These are phyloP conservation scores for Centruroides vittatus DNA, from an alignment of 1,140 invertebrate genomes.

Conservation along the genomic window DNA sequence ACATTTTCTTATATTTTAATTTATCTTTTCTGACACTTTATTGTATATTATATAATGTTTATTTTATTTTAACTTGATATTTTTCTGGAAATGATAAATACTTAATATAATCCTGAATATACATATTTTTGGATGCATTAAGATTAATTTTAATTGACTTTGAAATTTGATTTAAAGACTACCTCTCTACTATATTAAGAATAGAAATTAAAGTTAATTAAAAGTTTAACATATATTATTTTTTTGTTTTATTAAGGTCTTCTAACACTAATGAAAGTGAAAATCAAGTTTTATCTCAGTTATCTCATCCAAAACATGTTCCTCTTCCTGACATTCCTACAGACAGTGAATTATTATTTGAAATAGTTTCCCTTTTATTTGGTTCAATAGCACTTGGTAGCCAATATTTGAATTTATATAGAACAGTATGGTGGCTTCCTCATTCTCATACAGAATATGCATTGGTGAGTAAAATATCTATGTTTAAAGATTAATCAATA, in stretches of 20 bases:
- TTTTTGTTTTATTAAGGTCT: neutral
- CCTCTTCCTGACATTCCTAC: slow-evolving; percentile 67
- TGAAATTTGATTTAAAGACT: neutral
- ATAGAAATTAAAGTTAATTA: neutral
- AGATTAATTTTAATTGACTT: neutral
- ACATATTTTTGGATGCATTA: too few species aligned
- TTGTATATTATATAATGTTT: too few species aligned
- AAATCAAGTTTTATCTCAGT: slow-evolving; percentile 1
- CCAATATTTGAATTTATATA: slow-evolving; percentile 88
- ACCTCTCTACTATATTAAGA: neutral
- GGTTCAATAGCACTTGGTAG: slow-evolving; percentile 50
- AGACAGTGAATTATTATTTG: slow-evolving; percentile 71
- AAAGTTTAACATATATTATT: neutral
- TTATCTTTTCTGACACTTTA: too few species aligned
- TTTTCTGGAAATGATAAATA: too few species aligned
- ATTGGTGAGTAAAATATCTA: slow-evolving; percentile 48
- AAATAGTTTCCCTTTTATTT: slow-evolving; percentile 61
- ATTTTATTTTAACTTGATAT: too few species aligned
- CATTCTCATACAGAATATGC: slow-evolving; percentile 75
- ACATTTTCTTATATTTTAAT: too few species aligned
- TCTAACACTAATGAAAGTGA: neutral
- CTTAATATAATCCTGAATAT: too few species aligned
- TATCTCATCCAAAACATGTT: slow-evolving; percentile 51
- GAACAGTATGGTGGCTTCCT: slow-evolving; percentile 93
- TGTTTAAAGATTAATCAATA: too few species aligned